Evolutionary conservation across 2,113 vertebrate species (phyloP).

Genomic region (Aleadryas rufinucha): DNA sequence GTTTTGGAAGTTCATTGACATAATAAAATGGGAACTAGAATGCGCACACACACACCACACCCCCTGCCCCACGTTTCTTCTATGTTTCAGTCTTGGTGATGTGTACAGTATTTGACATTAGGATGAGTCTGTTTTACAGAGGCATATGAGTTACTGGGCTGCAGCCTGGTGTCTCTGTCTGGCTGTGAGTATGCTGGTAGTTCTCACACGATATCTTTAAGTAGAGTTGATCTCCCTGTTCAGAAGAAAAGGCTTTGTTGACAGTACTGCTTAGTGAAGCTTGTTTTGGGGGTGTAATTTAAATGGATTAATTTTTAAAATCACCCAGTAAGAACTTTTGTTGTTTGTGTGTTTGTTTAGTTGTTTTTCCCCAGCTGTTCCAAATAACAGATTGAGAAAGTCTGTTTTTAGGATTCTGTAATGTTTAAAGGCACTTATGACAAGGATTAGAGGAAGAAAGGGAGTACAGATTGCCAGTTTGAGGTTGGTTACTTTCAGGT

Average conservation of each 20-base stretch:
- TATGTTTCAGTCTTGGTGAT: neutral
- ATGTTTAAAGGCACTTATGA: neutral
- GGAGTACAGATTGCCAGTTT: neutral
- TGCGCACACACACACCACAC: neutral
- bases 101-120: neutral
- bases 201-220: neutral
- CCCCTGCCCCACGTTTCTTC: neutral
- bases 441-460: neutral
- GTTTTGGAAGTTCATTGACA: neutral
- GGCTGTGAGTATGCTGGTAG: accelerated
- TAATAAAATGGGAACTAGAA: neutral
- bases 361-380: neutral
- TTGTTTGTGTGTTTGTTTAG: neutral
- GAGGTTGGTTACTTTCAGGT: neutral
- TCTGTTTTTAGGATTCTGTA: neutral
- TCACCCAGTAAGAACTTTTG: neutral
- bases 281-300: neutral
- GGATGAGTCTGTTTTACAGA: neutral
- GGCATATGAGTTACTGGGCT: neutral
- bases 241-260: neutral
- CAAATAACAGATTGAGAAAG: neutral
- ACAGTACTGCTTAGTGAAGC: neutral
- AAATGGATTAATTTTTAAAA: neutral
- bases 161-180: neutral
- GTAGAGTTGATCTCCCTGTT: neutral